Conservation (phyloP, 2,888 invertebrate genomes). For the Cistogaster globosa region DNA sequence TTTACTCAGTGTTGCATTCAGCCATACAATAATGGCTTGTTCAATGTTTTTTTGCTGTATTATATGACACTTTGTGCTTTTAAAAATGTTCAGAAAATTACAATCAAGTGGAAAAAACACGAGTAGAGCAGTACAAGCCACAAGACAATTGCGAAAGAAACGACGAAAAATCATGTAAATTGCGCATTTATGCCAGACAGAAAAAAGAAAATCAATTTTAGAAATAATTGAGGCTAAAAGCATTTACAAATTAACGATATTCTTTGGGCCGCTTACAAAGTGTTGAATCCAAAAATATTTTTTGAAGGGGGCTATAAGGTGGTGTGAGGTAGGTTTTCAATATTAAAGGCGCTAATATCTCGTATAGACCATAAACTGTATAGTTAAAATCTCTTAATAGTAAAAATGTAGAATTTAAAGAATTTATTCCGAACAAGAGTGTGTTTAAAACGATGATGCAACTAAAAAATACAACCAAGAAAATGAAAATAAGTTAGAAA, state of each 20-base stretch:
- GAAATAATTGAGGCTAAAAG: slow-evolving; percentile 59
- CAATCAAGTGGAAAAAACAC: slow-evolving; percentile 70
- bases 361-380: slow-evolving; percentile 41
- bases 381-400: slow-evolving; percentile 40
- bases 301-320: slow-evolving; percentile 43
- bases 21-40: slow-evolving; percentile 55
- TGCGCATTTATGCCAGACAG: slow-evolving; percentile 68
- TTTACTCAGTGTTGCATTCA: slow-evolving; percentile 56
- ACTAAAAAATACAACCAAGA: slow-evolving; percentile 55
- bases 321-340: slow-evolving; percentile 55
- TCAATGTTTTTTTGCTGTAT: slow-evolving; percentile 57
- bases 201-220: slow-evolving; percentile 65
- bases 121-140: slow-evolving; percentile 71
- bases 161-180: slow-evolving; percentile 71
- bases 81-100: slow-evolving; percentile 71
- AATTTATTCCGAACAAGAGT: slow-evolving; percentile 36
- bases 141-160: slow-evolving; percentile 71
- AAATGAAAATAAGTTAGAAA: slow-evolving; percentile 58
- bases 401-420: slow-evolving; percentile 54
- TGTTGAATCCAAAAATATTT: slow-evolving; percentile 32
- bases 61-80: slow-evolving; percentile 68
- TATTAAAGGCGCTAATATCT: slow-evolving; percentile 62
- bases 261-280: slow-evolving; percentile 52
- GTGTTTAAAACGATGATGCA: slow-evolving; percentile 63
- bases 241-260: slow-evolving; percentile 56